Evolutionary conservation across 2,113 vertebrate species (phyloP), one percentile per base, ranked within the genome.

Genomic region (Pollimyrus isidori): DNA sequence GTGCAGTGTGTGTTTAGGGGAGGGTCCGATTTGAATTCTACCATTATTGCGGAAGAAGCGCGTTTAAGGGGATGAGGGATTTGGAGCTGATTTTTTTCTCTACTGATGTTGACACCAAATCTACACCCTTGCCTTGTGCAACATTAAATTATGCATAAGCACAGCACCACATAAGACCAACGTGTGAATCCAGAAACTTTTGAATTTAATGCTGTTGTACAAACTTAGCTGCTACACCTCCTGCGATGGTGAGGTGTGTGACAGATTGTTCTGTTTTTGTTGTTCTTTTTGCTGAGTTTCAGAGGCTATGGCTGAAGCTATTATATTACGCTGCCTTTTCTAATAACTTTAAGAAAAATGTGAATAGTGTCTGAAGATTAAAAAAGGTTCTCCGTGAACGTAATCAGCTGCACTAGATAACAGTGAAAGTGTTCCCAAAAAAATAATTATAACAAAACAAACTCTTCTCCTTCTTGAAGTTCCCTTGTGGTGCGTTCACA

Each of bases 331-430:
- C 48, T 48, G n/a, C 83, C 83, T 50, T 49, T 86, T 50, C 45
- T 50, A 48, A 86, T 86, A 86, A 86, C 83, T 86, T 49, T 17
- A 80, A 80, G 73, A 80, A 80, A 80, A 80, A 80, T 52, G 30
- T 42, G 50, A 35, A 56, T 50, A 56, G n/a, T 19, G 48, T 89
- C 21, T 91, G 89, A 92, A 69, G 84, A 82, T 65, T 17, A 86
- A 42, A 84, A 56, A 62, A 65, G n/a, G 48, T 83, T 52, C 83
- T 11, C 49, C 7, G 4, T 45, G 83, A 49, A 69, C 82, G 17
- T 82, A 82, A 42, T 45, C 39, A 45, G 21, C 42, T 82, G 6
- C 35, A 10, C 35, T 45, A 82, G 19, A 45, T 82, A 82, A 82
- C 76, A 82, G 19, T 19, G 76, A 89, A 87, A 46, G 21, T 88